phyloP scores from a whole-genome alignment of 2,888 invertebrate genomes.

The Plebejus melissa region DNA sequence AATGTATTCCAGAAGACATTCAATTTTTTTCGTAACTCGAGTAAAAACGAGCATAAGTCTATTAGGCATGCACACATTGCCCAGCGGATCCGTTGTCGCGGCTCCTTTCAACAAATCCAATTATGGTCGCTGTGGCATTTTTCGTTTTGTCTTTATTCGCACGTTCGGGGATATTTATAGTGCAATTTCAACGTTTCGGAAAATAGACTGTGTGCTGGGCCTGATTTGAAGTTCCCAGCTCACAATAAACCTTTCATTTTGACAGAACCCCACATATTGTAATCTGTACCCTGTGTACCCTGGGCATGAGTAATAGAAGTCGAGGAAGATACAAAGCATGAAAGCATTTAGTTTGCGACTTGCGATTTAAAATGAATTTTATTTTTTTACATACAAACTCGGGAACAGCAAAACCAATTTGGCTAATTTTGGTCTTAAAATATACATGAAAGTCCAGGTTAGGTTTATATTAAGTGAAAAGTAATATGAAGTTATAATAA shows the following conservation, averaged over 20 bases:
- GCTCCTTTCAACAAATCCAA: slow-evolving; percentile 22
- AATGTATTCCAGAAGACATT: too few species aligned
- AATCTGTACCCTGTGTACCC: neutral
- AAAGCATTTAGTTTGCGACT: too few species aligned
- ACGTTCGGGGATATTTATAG: slow-evolving; percentile 13
- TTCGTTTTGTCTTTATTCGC: slow-evolving; percentile 13
- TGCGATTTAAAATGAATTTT: too few species aligned
- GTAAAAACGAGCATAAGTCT: neutral
- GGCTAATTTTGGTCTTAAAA: too few species aligned
- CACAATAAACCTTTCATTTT: neutral
- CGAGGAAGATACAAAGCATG: too few species aligned
- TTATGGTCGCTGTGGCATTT: neutral
- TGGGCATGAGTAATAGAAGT: too few species aligned
- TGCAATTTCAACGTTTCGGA: slow-evolving; percentile 7
- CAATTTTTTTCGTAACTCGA: neutral
- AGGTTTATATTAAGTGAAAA: too few species aligned
- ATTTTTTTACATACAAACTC: too few species aligned
- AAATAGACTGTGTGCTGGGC: neutral
- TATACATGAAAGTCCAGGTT: too few species aligned
- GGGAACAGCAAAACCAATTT: too few species aligned
- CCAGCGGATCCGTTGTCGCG: neutral
- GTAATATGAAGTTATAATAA: too few species aligned
- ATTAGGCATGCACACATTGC: slow-evolving; percentile 8
- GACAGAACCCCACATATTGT: neutral
- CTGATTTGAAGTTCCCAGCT: neutral